Percentiles rank a stretch among this genome's conserved stretches.
Evolutionary conservation across 2,888 invertebrate species (phyloP).

Genomic region (Drosophila recens): DNA sequence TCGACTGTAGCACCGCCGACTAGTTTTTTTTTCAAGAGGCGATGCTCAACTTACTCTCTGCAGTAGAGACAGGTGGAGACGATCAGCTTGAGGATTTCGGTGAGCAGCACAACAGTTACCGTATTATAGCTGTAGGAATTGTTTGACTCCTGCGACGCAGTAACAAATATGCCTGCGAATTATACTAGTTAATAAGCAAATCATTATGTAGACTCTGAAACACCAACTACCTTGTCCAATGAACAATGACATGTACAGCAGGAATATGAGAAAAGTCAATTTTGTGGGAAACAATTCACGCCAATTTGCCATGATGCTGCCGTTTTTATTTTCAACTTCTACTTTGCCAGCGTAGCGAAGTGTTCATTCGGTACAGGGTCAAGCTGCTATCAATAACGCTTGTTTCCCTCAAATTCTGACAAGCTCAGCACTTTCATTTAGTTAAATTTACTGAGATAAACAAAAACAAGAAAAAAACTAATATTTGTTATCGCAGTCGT

Average conservation of each 20-base stretch:
- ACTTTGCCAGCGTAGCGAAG: constrained; percentile 40
- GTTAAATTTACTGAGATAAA: constrained; percentile 43
- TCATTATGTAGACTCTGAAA: not conserved
- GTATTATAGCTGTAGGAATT: constrained; percentile 95
- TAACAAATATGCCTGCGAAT: constrained; percentile 93
- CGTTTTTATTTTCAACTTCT: not conserved
- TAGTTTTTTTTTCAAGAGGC: too few relatives aligned
- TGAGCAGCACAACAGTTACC: constrained; percentile 93
- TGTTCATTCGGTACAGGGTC: not conserved
- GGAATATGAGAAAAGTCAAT: constrained; percentile 92
- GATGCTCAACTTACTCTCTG: constrained; percentile 87
- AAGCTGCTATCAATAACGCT: constrained; percentile 29
- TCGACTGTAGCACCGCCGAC: too few relatives aligned
- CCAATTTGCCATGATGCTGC: constrained; percentile 85
- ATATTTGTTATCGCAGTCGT: constrained; percentile 16
- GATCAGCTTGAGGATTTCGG: constrained; percentile 93
- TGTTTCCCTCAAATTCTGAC: constrained; percentile 24
- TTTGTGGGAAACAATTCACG: constrained; percentile 93
- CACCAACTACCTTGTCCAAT: constrained; percentile 92
- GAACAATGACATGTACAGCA: constrained; percentile 94
- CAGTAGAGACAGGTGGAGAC: constrained; percentile 90
- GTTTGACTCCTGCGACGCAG: constrained; percentile 93
- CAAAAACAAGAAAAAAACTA: constrained; percentile 29
- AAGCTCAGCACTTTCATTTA: constrained; percentile 40
- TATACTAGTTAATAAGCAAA: not conserved